Percentiles rank a stretch among this genome's conserved stretches.
Conservation (phyloP, 2,888 invertebrate species). For the Drosophila nr. fundita region DNA sequence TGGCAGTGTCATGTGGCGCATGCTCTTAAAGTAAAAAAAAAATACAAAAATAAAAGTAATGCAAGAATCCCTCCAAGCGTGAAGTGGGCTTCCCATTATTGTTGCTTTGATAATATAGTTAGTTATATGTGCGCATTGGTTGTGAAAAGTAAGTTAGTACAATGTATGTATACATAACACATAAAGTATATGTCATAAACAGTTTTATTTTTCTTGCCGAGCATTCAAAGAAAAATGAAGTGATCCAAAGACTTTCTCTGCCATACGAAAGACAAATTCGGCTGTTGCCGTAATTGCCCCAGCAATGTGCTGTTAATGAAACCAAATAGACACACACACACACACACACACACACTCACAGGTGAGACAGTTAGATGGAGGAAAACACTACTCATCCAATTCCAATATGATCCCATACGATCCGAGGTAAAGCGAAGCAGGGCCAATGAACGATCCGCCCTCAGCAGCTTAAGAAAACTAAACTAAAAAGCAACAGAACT, state of each 20-base stretch:
- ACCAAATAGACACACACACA: conserved; percentile 48
- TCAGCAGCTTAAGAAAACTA: conserved; percentile 55
- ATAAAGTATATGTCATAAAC: conserved; percentile 56
- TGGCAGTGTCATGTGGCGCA: conserved; percentile 75
- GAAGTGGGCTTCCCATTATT: conserved; percentile 69
- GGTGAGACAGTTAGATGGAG: conserved; percentile 19
- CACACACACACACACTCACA: conserved; percentile 11
- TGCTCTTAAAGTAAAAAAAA: conserved; percentile 49
- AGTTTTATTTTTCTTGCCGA: conserved; percentile 50
- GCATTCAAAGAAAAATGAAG: conserved; percentile 65
- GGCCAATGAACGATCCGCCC: conserved; percentile 78
- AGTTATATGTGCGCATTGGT: conserved; percentile 41
- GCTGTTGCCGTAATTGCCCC: conserved; percentile 74
- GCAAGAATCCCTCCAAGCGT: conserved; percentile 58
- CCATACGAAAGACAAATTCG: conserved; percentile 76
- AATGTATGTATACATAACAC: conserved; percentile 13
- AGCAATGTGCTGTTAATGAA: conserved; percentile 76
- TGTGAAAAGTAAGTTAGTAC: conserved; percentile 46
- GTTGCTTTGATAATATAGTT: conserved; percentile 51
- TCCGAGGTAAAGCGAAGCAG: conserved; percentile 36
- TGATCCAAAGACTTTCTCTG: conserved; percentile 71
- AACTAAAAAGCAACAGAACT: conserved; percentile 36
- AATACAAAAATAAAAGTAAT: conserved; percentile 8
- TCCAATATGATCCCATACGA: conserved; percentile 44
- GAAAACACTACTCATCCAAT: conserved; percentile 60